Percentiles rank a stretch among this genome's conserved stretches.
Evolutionary conservation across 2,888 invertebrate genomes (phyloP).

Genomic region (Idaea straminata): DNA sequence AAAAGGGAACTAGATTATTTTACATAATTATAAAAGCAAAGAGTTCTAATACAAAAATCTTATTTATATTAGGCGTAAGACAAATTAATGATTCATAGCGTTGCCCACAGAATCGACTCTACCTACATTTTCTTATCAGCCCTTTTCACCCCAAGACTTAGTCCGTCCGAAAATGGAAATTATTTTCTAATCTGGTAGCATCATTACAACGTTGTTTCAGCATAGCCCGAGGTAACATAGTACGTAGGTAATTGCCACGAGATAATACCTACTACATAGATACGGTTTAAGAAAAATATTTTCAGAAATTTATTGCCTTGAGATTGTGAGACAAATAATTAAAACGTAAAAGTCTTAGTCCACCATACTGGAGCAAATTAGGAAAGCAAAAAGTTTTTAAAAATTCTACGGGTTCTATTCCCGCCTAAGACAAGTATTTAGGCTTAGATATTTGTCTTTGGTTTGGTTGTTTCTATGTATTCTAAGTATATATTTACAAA

Average conservation of each 20-base stretch:
- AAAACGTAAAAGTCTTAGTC: neutral
- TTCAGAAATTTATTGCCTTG: neutral
- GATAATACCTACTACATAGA: neutral
- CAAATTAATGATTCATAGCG: too few relatives aligned
- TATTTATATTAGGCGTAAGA: too few relatives aligned
- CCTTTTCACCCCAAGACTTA: neutral
- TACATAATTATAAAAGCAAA: too few relatives aligned
- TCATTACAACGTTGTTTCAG: neutral
- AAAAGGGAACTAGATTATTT: too few relatives aligned
- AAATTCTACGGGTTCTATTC: too few relatives aligned
- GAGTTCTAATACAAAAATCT: too few relatives aligned
- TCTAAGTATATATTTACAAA: too few relatives aligned
- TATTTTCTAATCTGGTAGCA: neutral
- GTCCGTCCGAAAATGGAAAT: neutral
- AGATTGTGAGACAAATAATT: neutral
- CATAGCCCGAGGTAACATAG: neutral
- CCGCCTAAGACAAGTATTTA: too few relatives aligned
- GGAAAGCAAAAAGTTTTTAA: neutral
- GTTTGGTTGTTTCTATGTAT: too few relatives aligned
- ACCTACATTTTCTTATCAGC: neutral
- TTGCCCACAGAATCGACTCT: too few relatives aligned
- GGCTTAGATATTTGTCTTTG: too few relatives aligned
- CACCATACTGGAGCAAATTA: neutral
- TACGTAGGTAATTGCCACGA: neutral
- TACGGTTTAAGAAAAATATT: neutral